phyloP scores from a whole-genome alignment of 2,113 vertebrate species.

The Phaethon lepturus region DNA sequence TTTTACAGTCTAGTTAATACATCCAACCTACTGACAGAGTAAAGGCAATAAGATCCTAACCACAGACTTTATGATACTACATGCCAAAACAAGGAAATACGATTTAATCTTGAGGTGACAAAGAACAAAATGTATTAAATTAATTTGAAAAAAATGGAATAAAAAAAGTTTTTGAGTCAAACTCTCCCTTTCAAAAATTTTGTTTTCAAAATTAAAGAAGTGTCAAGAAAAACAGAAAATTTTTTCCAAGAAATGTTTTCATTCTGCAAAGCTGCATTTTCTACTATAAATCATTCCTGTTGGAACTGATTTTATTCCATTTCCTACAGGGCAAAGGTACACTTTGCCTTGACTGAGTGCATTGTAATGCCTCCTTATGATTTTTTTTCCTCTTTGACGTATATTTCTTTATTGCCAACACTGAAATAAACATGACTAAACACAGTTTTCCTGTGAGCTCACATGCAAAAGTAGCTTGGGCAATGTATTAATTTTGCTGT shows the following conservation, averaged over 20 bases:
- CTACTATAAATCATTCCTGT: background rate
- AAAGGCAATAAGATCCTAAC: background rate
- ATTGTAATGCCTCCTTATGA: background rate
- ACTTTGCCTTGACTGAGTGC: background rate
- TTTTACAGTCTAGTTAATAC: background rate
- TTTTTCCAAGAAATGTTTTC: background rate
- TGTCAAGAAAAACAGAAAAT: rapidly evolving
- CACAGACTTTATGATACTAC: background rate
- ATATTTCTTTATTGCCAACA: slow-evolving; percentile 39
- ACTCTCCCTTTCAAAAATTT: background rate
- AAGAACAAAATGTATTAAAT: background rate
- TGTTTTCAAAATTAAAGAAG: background rate
- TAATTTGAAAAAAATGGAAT: background rate
- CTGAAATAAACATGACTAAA: slow-evolving; percentile 38
- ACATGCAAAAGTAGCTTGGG: background rate
- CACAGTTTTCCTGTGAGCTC: slow-evolving; percentile 36
- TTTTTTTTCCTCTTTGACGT: background rate
- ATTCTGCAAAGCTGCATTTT: background rate
- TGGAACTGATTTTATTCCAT: background rate
- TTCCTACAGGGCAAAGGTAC: background rate
- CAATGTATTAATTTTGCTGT: background rate
- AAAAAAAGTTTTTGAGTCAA: background rate
- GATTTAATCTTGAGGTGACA: background rate
- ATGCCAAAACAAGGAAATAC: background rate
- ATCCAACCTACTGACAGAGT: background rate